These are phyloP conservation scores for Chloebia gouldiae DNA, from an alignment of 2,113 vertebrate genomes.

Conservation along the genomic window DNA sequence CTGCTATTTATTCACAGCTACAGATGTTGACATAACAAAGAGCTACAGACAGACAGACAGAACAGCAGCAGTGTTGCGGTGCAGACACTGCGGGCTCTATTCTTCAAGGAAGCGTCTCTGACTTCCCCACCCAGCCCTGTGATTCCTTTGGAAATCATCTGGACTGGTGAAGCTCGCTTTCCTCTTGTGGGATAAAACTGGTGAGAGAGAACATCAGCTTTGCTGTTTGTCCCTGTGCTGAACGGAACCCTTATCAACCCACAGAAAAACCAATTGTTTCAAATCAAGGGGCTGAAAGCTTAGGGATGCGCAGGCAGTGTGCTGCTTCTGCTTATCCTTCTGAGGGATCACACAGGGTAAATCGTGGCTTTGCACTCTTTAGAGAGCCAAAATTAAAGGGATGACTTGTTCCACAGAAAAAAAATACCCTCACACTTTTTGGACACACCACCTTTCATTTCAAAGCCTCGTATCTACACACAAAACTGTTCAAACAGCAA, in stretches of 20 bases:
- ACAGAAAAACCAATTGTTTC: background rate
- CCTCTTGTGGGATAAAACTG: background rate
- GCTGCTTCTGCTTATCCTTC: background rate
- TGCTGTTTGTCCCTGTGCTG: background rate
- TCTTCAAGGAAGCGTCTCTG: conserved; percentile 36
- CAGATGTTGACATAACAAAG: conserved; percentile 71
- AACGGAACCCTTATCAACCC: background rate
- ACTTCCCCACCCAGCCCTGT: conserved; percentile 32
- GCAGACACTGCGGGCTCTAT: conserved; percentile 49
- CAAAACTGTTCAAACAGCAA: background rate
- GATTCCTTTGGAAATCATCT: conserved; percentile 34
- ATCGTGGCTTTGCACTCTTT: background rate
- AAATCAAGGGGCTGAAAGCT: background rate
- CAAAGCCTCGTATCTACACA: background rate
- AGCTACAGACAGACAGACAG: conserved; percentile 58
- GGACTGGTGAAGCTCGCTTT: background rate
- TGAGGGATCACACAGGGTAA: background rate
- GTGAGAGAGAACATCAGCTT: background rate
- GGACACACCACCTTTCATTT: background rate
- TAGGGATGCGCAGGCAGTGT: background rate
- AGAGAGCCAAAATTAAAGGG: background rate
- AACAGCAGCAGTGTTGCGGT: conserved; percentile 23
- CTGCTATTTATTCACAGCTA: conserved; percentile 54
- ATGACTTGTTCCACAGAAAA: background rate
- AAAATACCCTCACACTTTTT: background rate